Percentiles rank a stretch among this genome's conserved stretches.
Conservation (phyloP, 2,888 invertebrate species). For the Andrena fulva region DNA sequence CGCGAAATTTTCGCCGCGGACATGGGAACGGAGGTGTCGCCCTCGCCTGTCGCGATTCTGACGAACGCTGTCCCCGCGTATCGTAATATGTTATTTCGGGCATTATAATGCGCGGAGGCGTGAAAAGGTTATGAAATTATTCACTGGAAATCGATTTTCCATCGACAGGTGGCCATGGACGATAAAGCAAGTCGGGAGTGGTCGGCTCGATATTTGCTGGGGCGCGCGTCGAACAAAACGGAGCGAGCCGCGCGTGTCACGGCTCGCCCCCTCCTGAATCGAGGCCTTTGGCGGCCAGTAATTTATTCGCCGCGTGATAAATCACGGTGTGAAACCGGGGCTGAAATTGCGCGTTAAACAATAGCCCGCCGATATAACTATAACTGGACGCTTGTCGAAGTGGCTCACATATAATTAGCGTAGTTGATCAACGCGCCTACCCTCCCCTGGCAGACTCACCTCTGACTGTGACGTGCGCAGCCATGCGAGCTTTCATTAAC, state of each 20-base stretch:
- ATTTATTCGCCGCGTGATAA: slow-evolving; percentile 76
- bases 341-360: slow-evolving; percentile 73
- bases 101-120: slow-evolving; percentile 43
- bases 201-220: slow-evolving; percentile 51
- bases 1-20: slow-evolving; percentile 11
- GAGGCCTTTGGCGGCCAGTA: slow-evolving; percentile 68
- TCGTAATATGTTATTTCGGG: slow-evolving; percentile 46
- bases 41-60: not conserved
- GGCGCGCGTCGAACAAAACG: slow-evolving; percentile 59
- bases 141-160: slow-evolving; percentile 65
- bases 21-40: not conserved
- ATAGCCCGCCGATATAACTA: slow-evolving; percentile 69
- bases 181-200: slow-evolving; percentile 60
- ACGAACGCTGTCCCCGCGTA: slow-evolving; percentile 16
- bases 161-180: slow-evolving; percentile 61
- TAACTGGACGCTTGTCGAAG: slow-evolving; percentile 57
- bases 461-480: slow-evolving; percentile 5
- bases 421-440: slow-evolving; percentile 58
- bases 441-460: slow-evolving; percentile 33
- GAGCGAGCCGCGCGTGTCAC: slow-evolving; percentile 44
- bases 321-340: slow-evolving; percentile 72
- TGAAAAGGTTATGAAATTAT: slow-evolving; percentile 63
- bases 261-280: slow-evolving; percentile 34
- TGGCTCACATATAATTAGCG: slow-evolving; percentile 71
- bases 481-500: slow-evolving; percentile 22